These are phyloP conservation scores for Megathymus violae DNA, from an alignment of 1,140 invertebrate genomes.

Conservation along the genomic window DNA sequence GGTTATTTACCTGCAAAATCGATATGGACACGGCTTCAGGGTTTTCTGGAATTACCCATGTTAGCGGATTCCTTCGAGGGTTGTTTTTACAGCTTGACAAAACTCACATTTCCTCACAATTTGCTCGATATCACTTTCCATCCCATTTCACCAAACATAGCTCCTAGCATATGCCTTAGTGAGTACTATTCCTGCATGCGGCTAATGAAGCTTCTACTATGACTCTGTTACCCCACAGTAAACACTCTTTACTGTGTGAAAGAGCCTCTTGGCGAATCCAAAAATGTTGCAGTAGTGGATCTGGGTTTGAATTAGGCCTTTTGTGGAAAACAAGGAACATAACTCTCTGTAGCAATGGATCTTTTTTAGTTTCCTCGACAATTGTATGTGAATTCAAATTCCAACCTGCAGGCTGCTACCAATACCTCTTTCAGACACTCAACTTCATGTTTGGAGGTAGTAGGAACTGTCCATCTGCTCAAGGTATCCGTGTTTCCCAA, in stretches of 20 bases:
- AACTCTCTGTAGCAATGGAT: no score
- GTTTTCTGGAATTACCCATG: no score
- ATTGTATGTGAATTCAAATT: slow-evolving; percentile 5
- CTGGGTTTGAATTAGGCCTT: no score
- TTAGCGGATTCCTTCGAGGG: slow-evolving; percentile 13
- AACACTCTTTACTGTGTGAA: slow-evolving; percentile 24
- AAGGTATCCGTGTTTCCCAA: slow-evolving; percentile 22
- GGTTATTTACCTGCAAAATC: slow-evolving; percentile 38
- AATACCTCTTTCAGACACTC: slow-evolving; percentile 18
- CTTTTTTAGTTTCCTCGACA: no score
- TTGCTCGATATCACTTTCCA: no score
- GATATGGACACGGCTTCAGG: slow-evolving; percentile 30
- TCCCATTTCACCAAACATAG: no score
- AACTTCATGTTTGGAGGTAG: no score
- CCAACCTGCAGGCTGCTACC: slow-evolving; percentile 13
- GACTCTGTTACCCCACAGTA: slow-evolving; percentile 28
- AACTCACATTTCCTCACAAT: slow-evolving; percentile 16
- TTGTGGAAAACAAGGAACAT: no score
- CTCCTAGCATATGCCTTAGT: no score
- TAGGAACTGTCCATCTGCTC: no score
- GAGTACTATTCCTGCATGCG: no score
- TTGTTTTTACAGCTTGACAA: slow-evolving; percentile 17
- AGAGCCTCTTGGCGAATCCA: slow-evolving; percentile 10
- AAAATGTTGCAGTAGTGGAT: no score
- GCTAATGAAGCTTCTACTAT: slow-evolving; percentile 13